Evolutionary conservation across 2,113 vertebrate genomes (phyloP).

Genomic region (Amia ocellicauda): DNA sequence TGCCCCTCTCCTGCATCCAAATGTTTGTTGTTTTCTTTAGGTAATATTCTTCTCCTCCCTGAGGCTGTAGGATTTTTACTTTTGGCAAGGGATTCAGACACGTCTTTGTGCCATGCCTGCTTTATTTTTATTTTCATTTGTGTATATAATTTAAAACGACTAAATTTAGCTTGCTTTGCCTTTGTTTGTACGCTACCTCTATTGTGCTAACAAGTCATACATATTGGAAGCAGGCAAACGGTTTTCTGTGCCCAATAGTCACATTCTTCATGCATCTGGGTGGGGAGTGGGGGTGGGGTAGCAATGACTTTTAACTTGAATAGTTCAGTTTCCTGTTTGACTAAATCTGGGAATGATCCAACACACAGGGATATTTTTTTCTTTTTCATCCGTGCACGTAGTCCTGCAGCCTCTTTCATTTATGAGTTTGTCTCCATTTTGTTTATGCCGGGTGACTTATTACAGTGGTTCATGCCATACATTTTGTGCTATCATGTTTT

Average conservation of each 20-base stretch:
- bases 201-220: neutral
- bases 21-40: too few relatives aligned
- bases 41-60: too few relatives aligned
- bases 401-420: slow-evolving; percentile 23
- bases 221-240: neutral
- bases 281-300: neutral
- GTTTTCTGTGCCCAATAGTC: slow-evolving; percentile 1
- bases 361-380: too few relatives aligned
- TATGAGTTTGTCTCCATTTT: slow-evolving; percentile 27
- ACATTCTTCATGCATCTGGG: neutral
- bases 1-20: neutral
- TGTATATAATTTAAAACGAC: too few relatives aligned
- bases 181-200: neutral
- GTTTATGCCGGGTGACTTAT: slow-evolving; percentile 32
- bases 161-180: neutral
- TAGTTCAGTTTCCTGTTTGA: slow-evolving; percentile 20
- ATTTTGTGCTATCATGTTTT: too few relatives aligned
- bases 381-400: slow-evolving; percentile 35
- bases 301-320: slow-evolving; percentile 4
- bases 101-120: too few relatives aligned
- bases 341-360: slow-evolving; percentile 23
- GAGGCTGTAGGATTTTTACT: too few relatives aligned
- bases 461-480: too few relatives aligned
- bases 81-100: too few relatives aligned
- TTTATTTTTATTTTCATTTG: too few relatives aligned